These are phyloP conservation scores for Synaphobranchus kaupii DNA, from an alignment of 2,797 vertebrate species.

Conservation along the genomic window DNA sequence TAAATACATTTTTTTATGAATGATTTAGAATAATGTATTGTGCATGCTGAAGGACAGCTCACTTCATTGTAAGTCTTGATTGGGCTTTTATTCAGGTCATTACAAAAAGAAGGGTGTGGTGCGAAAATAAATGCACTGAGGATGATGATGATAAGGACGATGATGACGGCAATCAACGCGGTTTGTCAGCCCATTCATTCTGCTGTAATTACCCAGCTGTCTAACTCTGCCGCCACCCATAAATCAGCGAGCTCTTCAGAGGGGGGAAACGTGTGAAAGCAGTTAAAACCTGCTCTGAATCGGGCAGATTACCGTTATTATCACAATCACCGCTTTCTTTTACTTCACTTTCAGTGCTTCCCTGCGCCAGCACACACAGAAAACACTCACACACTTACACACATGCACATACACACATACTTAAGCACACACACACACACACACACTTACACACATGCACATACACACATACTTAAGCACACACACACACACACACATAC, in stretches of 20 bases:
- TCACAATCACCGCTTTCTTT: background rate
- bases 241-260: background rate
- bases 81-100: background rate
- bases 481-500: background rate
- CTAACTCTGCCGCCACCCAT: background rate
- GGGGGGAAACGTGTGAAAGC: background rate
- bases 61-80: background rate
- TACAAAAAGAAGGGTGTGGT: background rate
- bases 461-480: background rate
- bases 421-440: background rate
- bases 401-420: background rate
- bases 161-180: background rate
- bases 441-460: background rate
- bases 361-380: background rate
- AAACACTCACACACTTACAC: background rate
- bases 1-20: background rate
- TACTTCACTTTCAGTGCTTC: background rate
- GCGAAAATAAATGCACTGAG: background rate
- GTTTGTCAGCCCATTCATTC: background rate
- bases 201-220: conserved; percentile 12
- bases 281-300: background rate
- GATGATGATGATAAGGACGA: background rate
- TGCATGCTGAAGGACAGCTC: background rate
- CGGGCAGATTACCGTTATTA: background rate
- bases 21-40: background rate